phyloP scores from a whole-genome alignment of 2,113 vertebrate genomes.

The Proteles cristata region DNA sequence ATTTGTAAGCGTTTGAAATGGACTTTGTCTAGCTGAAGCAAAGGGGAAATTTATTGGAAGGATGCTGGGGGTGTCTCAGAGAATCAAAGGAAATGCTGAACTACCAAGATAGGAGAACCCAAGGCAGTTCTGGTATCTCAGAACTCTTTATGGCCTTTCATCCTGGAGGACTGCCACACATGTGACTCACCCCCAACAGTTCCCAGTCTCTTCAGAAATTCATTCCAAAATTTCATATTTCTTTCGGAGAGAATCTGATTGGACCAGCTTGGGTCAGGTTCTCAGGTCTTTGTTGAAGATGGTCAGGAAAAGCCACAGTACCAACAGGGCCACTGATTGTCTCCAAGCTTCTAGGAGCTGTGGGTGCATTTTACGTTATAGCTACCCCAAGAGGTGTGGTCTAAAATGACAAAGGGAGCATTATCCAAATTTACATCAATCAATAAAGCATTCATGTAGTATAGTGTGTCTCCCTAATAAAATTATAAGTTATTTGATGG shows the following conservation, averaged over 20 bases:
- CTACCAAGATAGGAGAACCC: conserved; percentile 57
- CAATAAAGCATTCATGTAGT: neutral
- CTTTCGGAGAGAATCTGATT: neutral
- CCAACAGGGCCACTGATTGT: neutral
- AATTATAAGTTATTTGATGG: neutral
- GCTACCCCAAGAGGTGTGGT: neutral
- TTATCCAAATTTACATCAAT: neutral
- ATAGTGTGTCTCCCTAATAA: neutral
- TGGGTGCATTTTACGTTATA: no score
- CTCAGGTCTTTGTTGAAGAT: neutral
- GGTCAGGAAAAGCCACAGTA: neutral
- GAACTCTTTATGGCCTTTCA: conserved; percentile 41
- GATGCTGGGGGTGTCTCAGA: conserved; percentile 54
- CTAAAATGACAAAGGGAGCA: neutral
- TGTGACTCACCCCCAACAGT: conserved; percentile 38
- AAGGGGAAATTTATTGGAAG: conserved; percentile 66
- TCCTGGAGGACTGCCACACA: conserved; percentile 56
- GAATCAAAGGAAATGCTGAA: conserved; percentile 71
- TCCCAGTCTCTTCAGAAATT: neutral
- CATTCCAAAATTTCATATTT: conserved; percentile 43
- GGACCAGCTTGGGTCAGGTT: neutral
- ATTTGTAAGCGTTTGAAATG: conserved; percentile 50
- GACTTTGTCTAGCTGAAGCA: conserved; percentile 41
- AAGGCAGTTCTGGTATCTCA: neutral
- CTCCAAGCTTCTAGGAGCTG: neutral